Evolutionary conservation across 2,797 vertebrate genomes (phyloP), one percentile per base, ranked within the genome.

Genomic region (Arrhamphus sclerolepis): DNA sequence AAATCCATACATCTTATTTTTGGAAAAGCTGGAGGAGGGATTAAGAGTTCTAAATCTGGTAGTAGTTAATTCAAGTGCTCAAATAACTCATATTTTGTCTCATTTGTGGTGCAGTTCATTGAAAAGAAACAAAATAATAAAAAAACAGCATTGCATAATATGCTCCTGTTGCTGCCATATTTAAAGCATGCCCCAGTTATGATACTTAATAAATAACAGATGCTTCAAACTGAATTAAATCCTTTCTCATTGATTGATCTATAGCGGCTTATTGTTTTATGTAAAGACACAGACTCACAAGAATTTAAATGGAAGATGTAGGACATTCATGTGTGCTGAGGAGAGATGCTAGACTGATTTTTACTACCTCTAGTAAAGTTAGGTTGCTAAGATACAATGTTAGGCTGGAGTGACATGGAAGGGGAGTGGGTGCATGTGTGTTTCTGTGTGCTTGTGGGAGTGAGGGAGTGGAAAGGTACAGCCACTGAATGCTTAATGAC

Each of bases 381-480:
- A 56, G 66, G 84, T 86, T 86, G 81, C 84, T 86, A 86, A 77
- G 84, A 82, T 80, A 86, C 84, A 61, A 66, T 74, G 64, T 61
- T 64, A 80, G 71, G 51, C 54, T 76, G 62, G 47, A 77, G 67
- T 62, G 78, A 74, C 54, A 60, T 55, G 47, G 61, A 61, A 20
- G 61, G 62, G 51, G 66, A 66, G 4, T 38, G 49, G 56, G 56
- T 53, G 56, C 29, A 52, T 52, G 48, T 29, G 62, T 34, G 44
- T 43, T 28, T 42, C 40, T 50, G 18, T 28, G 29, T 7, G 29
- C 8, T 9, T 31, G 29, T 21, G 58, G 42, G 43, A 53, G 34
- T 60, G 65, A 68, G 40, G 31, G 10, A 47, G 51, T 54, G 59
- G 49, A 65, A 65, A 75, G 68, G 44, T 40, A 66, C 63, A 39